Conservation (phyloP, 2,797 vertebrate genomes). For the Sciurus carolinensis region DNA sequence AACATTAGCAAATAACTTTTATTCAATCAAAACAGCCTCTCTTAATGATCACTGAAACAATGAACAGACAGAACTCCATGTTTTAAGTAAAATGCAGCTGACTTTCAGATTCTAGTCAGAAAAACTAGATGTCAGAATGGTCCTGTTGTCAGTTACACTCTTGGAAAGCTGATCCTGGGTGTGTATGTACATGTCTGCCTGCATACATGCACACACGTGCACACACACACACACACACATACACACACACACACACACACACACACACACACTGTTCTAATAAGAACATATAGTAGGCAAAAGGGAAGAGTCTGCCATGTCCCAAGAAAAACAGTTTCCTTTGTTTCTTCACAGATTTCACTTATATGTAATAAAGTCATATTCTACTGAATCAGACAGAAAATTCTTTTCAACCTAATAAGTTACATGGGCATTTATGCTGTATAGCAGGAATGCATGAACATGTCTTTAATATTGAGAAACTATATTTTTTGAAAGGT, state of each 20-base stretch:
- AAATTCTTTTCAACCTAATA: neutral
- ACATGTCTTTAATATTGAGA: neutral
- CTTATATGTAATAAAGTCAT: neutral
- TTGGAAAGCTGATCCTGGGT: neutral
- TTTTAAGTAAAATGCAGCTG: neutral
- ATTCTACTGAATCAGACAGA: neutral
- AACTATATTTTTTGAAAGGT: neutral
- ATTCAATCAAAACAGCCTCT: neutral
- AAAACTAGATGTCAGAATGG: neutral
- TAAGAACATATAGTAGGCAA: neutral
- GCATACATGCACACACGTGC: fast-evolving
- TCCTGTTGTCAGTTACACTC: neutral
- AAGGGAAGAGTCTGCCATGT: neutral
- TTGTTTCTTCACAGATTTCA: neutral
- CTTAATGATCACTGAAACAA: neutral
- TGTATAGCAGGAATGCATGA: neutral
- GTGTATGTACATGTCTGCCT: fast-evolving
- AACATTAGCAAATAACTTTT: neutral
- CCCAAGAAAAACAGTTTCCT: neutral
- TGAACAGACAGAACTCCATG: neutral
- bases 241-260: neutral
- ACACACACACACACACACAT: neutral
- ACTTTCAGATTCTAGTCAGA: neutral
- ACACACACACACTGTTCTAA: neutral
- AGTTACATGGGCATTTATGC: neutral